Percentiles rank a stretch among this genome's conserved stretches.
These are phyloP conservation scores for Aplochiton taeniatus DNA, from an alignment of 2,797 vertebrate genomes.

Conservation along the genomic window DNA sequence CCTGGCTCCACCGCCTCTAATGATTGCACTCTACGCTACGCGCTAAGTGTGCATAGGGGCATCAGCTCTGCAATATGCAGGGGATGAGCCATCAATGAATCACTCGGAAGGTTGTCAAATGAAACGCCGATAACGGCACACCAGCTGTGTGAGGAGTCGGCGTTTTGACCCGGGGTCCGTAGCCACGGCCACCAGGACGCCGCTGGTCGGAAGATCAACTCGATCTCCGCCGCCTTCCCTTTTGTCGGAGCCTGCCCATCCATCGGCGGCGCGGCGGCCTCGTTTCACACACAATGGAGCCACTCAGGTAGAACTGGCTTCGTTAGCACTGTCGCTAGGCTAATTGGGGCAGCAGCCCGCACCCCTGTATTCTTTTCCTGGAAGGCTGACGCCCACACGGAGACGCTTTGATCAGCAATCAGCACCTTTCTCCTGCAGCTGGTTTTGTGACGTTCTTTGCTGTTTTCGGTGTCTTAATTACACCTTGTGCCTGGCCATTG, in stretches of 20 bases:
- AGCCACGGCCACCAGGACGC: too few relatives aligned
- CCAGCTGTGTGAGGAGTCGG: too few relatives aligned
- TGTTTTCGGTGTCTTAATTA: slow-evolving; percentile 19
- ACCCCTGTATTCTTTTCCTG: slow-evolving; percentile 35
- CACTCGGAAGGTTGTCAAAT: not conserved
- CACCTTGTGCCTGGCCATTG: not conserved
- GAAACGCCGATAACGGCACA: not conserved
- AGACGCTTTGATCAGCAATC: slow-evolving; percentile 29
- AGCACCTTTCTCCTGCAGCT: slow-evolving; percentile 24
- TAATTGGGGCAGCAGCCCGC: slow-evolving; percentile 56
- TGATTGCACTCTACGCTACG: slow-evolving; percentile 34
- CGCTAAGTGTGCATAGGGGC: slow-evolving; percentile 13
- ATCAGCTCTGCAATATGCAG: slow-evolving; percentile 6
- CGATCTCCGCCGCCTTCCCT: not conserved
- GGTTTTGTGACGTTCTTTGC: not conserved
- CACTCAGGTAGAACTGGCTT: slow-evolving; percentile 52
- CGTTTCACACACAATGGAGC: slow-evolving; percentile 55
- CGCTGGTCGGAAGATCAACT: too few relatives aligned
- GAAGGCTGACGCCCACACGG: slow-evolving; percentile 17
- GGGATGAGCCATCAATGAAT: slow-evolving; percentile 4
- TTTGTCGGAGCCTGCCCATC: slow-evolving; percentile 33
- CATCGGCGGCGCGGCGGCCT: slow-evolving; percentile 14
- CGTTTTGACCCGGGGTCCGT: not conserved
- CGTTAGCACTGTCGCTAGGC: slow-evolving; percentile 50
- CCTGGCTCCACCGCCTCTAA: slow-evolving; percentile 43